phyloP scores from a whole-genome alignment of 2,113 vertebrate genomes.

The Oceanites oceanicus region DNA sequence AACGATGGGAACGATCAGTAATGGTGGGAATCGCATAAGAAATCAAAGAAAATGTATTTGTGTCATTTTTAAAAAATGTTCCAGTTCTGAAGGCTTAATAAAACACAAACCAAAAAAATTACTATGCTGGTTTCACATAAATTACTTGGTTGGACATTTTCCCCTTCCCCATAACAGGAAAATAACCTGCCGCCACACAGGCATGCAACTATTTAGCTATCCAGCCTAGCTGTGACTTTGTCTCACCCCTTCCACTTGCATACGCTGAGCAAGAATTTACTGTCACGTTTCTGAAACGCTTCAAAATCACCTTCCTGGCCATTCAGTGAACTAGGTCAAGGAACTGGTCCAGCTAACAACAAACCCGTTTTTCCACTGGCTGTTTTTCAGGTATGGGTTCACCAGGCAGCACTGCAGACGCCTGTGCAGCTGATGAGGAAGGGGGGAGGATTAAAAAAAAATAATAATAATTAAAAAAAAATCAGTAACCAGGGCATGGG shows the following conservation, averaged over 20 bases:
- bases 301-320: not conserved
- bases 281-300: not conserved
- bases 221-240: not conserved
- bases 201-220: accelerated
- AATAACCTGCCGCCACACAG: not conserved
- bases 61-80: not conserved
- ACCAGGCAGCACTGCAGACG: not conserved
- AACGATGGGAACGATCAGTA: not conserved
- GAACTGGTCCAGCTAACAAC: not conserved
- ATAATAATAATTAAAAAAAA: not conserved
- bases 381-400: not conserved
- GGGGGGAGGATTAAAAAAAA: not conserved
- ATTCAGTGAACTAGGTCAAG: not conserved
- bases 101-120: not conserved
- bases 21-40: not conserved
- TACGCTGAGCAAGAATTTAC: not conserved
- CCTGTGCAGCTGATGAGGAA: not conserved
- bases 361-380: not conserved
- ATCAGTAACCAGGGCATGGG: not conserved
- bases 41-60: not conserved
- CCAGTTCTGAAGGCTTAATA: not conserved
- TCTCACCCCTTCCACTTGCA: not conserved
- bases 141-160: not conserved
- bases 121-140: not conserved
- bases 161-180: not conserved